Conservation (phyloP, 2,113 vertebrate genomes). For the Cyanoderma ruficeps region DNA sequence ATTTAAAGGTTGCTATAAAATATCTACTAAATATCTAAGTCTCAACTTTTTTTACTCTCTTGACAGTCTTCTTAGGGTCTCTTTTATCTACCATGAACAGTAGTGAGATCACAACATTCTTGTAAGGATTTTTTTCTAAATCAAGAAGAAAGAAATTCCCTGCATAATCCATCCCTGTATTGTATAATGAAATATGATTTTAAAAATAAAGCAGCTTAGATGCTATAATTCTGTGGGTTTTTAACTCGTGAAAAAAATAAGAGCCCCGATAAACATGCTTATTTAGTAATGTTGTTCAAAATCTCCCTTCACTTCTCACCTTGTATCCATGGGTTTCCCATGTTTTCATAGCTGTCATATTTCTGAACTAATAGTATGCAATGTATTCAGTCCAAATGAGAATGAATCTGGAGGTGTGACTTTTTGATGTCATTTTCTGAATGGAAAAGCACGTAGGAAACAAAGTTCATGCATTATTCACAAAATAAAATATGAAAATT, state of each 20-base stretch:
- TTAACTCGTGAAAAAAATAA: neutral
- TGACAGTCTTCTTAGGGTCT: neutral
- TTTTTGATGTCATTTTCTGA: constrained; percentile 19
- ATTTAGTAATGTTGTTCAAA: neutral
- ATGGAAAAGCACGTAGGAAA: neutral
- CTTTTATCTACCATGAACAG: neutral
- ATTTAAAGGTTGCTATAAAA: neutral
- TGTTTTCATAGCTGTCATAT: neutral
- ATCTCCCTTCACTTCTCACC: neutral
- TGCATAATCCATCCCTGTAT: neutral
- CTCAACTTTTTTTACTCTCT: neutral
- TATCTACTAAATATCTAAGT: neutral
- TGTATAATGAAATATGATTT: neutral
- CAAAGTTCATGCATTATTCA: neutral
- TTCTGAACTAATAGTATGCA: neutral
- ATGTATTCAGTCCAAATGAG: neutral
- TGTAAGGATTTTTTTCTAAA: neutral
- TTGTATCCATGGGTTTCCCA: neutral
- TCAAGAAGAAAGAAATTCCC: neutral
- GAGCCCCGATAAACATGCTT: neutral
- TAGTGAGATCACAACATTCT: neutral
- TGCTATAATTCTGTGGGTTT: neutral
- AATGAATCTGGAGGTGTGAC: neutral
- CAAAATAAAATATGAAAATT: neutral
- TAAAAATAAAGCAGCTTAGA: neutral